Evolutionary conservation across 2,113 vertebrate genomes (phyloP).

Genomic region (Chamaea fasciata): DNA sequence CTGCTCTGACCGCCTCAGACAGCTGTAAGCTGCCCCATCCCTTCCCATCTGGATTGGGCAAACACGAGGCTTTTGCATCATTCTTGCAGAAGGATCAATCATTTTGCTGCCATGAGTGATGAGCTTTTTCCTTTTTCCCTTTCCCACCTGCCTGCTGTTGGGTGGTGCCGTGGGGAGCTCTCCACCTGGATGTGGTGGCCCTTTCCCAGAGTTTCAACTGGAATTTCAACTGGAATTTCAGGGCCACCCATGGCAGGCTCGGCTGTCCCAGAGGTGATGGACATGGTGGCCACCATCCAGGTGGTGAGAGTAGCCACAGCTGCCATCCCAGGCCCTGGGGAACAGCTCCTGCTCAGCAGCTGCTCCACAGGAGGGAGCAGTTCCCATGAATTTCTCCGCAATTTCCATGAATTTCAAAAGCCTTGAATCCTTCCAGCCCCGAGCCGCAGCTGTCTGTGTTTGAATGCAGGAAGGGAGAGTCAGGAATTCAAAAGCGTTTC

Average conservation of each 20-base stretch:
- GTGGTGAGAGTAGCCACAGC: not conserved
- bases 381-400: not conserved
- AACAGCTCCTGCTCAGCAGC: not conserved
- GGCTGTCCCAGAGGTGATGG: rapidly evolving
- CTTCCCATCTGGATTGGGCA: not conserved
- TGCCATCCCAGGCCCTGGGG: not conserved
- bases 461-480: not conserved
- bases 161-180: not conserved
- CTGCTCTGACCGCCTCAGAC: not conserved
- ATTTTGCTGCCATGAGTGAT: not conserved
- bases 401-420: slow-evolving; percentile 18
- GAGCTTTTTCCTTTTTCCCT: not conserved
- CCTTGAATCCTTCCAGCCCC: not conserved
- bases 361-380: slow-evolving; percentile 60
- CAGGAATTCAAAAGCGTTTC: not conserved
- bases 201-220: not conserved
- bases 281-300: not conserved
- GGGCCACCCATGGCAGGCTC: too few species aligned
- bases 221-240: not conserved
- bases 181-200: rapidly evolving
- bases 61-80: not conserved
- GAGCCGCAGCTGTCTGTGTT: not conserved
- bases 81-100: not conserved
- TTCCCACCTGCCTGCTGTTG: not conserved
- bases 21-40: not conserved